phyloP scores from a whole-genome alignment of 2,888 invertebrate species.

The Glyphotaelius pellucidus region DNA sequence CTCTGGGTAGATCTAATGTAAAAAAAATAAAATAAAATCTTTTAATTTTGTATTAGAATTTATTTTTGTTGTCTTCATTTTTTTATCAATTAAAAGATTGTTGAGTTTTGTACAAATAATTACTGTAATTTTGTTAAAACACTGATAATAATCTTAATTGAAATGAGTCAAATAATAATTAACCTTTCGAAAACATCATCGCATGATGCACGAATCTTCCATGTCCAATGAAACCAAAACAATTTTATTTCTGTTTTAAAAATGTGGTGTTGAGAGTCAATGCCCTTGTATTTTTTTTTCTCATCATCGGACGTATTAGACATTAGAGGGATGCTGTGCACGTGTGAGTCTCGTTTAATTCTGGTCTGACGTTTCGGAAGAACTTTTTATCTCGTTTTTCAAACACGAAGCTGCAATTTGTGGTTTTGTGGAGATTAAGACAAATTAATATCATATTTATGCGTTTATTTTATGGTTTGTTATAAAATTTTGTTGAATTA shows the following conservation, averaged over 20 bases:
- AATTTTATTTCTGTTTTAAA: not conserved
- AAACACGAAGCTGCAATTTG: not conserved
- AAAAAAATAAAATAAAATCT: too few relatives aligned
- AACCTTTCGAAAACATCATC: not conserved
- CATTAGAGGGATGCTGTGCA: not conserved
- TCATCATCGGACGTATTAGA: not conserved
- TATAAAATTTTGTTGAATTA: too few relatives aligned
- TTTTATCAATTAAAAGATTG: too few relatives aligned
- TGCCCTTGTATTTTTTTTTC: not conserved
- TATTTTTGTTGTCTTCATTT: too few relatives aligned
- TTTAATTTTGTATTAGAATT: too few relatives aligned
- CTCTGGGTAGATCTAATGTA: too few relatives aligned
- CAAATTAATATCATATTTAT: not conserved
- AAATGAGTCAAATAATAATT: not conserved
- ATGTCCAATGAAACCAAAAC: not conserved
- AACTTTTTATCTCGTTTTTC: not conserved
- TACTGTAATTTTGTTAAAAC: not conserved
- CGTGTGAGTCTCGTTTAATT: not conserved
- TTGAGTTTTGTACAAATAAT: not conserved
- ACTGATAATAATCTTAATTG: not conserved
- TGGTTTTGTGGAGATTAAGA: not conserved
- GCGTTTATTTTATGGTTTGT: not conserved
- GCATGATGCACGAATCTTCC: not conserved
- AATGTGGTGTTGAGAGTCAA: not conserved
- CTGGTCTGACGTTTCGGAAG: not conserved